phyloP scores from a whole-genome alignment of 2,888 invertebrate species.

The Callosobruchus maculatus region DNA sequence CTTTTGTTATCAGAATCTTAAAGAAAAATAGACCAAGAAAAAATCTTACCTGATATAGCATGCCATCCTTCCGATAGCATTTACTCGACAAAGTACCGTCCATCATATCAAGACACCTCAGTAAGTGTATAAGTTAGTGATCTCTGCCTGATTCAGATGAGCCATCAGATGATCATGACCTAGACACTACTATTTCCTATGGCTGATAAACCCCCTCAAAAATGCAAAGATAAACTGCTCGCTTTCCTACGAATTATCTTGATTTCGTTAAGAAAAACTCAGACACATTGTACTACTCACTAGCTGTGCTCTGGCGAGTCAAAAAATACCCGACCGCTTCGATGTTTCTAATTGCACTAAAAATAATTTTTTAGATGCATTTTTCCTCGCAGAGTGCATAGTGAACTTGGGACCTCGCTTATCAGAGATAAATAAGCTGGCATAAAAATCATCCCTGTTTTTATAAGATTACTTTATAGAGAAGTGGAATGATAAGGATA shows the following conservation, averaged over 20 bases:
- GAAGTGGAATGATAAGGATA: constrained; percentile 30
- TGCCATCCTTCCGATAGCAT: neutral
- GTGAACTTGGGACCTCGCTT: constrained; percentile 41
- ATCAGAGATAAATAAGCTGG: constrained; percentile 33
- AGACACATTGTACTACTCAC: neutral
- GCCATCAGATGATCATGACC: constrained; percentile 9
- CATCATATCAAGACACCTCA: too few species aligned
- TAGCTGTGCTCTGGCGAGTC: neutral
- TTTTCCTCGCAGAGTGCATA: constrained; percentile 21
- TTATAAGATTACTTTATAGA: constrained; percentile 27
- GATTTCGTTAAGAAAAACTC: neutral
- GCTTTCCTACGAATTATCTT: neutral
- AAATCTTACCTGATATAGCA: neutral
- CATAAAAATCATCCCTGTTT: constrained; percentile 37
- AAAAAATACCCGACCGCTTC: neutral
- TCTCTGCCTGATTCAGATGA: too few species aligned
- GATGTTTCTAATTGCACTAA: constrained; percentile 17
- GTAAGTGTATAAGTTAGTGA: too few species aligned
- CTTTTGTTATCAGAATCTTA: too few species aligned
- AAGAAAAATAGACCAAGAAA: neutral
- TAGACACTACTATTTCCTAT: constrained; percentile 9
- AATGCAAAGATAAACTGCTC: constrained; percentile 5
- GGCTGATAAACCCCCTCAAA: constrained; percentile 13
- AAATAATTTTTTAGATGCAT: constrained; percentile 30
- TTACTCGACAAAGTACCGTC: neutral